Percentiles rank a stretch among this genome's conserved stretches.
These are phyloP conservation scores for Tragelaphus buxtoni DNA, from an alignment of 2,113 vertebrate species.

Conservation along the genomic window DNA sequence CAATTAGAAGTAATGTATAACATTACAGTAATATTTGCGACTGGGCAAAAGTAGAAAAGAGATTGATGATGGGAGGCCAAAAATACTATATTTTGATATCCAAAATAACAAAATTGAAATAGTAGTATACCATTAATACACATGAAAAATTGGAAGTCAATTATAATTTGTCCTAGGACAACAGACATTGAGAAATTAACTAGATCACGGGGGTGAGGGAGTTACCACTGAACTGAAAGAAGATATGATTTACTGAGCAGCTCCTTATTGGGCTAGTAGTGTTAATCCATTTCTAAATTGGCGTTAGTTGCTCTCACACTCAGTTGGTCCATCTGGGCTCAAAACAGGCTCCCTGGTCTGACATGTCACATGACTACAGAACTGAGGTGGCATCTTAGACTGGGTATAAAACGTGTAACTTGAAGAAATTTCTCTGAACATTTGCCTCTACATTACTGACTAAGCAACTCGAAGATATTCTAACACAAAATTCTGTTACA, in stretches of 20 bases:
- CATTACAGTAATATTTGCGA: neutral
- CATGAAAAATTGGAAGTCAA: neutral
- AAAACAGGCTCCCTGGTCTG: neutral
- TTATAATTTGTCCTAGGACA: neutral
- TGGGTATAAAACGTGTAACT: neutral
- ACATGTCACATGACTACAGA: neutral
- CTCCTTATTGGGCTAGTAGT: neutral
- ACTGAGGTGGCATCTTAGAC: neutral
- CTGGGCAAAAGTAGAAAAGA: neutral
- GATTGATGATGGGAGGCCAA: neutral
- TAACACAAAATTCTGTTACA: neutral
- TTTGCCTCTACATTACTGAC: neutral
- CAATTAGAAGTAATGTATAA: neutral
- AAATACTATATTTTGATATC: neutral
- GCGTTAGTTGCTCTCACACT: neutral
- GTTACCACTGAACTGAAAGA: neutral
- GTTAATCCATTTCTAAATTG: neutral
- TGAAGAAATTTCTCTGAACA: neutral
- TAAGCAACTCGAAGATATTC: neutral
- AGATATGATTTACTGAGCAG: neutral
- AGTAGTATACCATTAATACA: neutral
- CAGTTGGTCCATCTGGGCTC: neutral
- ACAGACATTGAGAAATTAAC: neutral
- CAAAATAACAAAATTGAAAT: constrained; percentile 2
- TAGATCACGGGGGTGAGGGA: neutral